A percentile compares a stretch with the other conserved stretches of the same genome.
Conservation (phyloP, 2,888 invertebrate genomes). For the Anthrax anthrax region DNA sequence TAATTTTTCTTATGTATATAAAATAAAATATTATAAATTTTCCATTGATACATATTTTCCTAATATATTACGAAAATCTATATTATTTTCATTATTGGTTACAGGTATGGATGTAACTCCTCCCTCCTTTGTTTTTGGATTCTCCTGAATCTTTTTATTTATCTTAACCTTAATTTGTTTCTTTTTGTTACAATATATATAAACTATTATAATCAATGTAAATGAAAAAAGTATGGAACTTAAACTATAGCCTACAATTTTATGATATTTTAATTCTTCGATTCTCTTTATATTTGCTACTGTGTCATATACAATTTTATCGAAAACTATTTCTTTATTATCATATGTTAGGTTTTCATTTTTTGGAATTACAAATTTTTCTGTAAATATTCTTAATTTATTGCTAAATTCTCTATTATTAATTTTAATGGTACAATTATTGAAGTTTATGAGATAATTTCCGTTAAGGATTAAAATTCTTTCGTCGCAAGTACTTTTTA, state of each 20-base stretch:
- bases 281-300: neutral
- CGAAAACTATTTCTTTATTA: slow-evolving; percentile 1
- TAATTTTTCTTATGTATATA: no score
- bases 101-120: neutral
- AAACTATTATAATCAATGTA: no score
- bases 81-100: no score
- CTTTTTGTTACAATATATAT: neutral
- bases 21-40: no score
- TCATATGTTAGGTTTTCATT: neutral
- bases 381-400: neutral
- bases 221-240: neutral
- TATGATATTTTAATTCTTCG: neutral
- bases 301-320: neutral
- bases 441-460: slow-evolving; percentile 2
- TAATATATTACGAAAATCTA: no score
- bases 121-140: neutral
- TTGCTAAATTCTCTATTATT: slow-evolving; percentile 1
- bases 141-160: neutral
- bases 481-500: slow-evolving; percentile 1
- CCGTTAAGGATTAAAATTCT: slow-evolving; percentile 1
- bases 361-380: neutral
- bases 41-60: no score
- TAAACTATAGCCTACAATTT: slow-evolving; percentile 1
- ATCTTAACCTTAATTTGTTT: no score
- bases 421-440: neutral